Evolutionary conservation across 1,140 invertebrate genomes (phyloP).

Genomic region (Caenorhabditis tropicalis): DNA sequence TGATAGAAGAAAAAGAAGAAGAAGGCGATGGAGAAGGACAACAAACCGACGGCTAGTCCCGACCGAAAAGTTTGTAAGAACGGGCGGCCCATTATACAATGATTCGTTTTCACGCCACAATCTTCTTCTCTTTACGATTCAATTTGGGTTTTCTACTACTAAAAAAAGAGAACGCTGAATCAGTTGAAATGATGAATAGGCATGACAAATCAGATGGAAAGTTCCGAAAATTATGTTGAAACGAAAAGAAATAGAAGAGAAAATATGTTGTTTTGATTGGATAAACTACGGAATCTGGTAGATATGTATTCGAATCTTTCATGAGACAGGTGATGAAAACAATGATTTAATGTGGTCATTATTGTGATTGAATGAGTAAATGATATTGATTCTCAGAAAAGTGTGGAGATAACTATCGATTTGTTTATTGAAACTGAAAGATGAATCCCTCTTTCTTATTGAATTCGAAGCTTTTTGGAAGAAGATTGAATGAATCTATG

Average conservation of each 20-base stretch:
- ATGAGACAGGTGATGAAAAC: too few relatives aligned
- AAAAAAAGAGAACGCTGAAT: not conserved
- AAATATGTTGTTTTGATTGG: not conserved
- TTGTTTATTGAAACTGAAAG: too few relatives aligned
- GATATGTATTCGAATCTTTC: too few relatives aligned
- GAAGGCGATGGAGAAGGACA: not conserved
- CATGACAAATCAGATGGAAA: not conserved
- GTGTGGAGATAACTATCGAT: too few relatives aligned
- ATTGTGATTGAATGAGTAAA: too few relatives aligned
- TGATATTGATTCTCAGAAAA: too few relatives aligned
- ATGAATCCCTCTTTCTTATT: too few relatives aligned
- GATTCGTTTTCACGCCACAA: conserved; percentile 8
- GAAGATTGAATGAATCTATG: not conserved
- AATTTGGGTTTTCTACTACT: not conserved
- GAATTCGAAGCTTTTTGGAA: too few relatives aligned
- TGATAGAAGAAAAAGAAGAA: not conserved
- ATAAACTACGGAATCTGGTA: too few relatives aligned
- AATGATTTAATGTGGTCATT: too few relatives aligned
- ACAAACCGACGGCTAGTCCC: conserved; percentile 16
- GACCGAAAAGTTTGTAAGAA: not conserved
- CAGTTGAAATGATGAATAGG: not conserved
- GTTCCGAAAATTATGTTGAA: not conserved
- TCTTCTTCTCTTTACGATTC: conserved; percentile 18
- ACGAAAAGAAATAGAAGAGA: not conserved
- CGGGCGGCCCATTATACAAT: conserved; percentile 27